Conservation (phyloP, 2,888 invertebrate genomes). For the Dicycla oo region DNA sequence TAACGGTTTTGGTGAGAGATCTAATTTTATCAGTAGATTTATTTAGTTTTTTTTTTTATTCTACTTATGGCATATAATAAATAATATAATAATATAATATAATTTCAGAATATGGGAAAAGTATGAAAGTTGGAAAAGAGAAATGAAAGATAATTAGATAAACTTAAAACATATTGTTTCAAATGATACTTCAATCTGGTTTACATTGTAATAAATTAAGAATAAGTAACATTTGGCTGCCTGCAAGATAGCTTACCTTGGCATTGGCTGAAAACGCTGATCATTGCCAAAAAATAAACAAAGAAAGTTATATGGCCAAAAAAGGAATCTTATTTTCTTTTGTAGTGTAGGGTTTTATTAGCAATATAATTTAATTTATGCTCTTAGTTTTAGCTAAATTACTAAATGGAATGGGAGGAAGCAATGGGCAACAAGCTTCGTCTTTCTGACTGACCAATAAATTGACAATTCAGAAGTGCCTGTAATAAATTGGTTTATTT, state of each 20-base stretch:
- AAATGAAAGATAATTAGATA: background rate
- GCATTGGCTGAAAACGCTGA: background rate
- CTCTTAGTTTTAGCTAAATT: too few relatives aligned
- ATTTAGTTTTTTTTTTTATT: too few relatives aligned
- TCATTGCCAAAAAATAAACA: conserved; percentile 43
- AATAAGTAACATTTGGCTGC: background rate
- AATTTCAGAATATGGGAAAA: background rate
- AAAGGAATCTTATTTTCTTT: conserved; percentile 7
- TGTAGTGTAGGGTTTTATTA: too few relatives aligned
- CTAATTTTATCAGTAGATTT: background rate
- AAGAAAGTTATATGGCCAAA: conserved; percentile 26
- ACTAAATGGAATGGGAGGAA: too few relatives aligned
- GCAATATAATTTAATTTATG: too few relatives aligned
- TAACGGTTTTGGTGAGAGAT: background rate
- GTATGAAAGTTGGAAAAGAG: too few relatives aligned
- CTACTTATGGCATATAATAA: too few relatives aligned
- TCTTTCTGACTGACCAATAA: too few relatives aligned
- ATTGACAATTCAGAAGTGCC: too few relatives aligned
- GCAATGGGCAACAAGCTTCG: too few relatives aligned
- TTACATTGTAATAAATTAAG: background rate
- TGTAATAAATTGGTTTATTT: too few relatives aligned
- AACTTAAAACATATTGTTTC: background rate
- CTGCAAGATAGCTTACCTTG: conserved; percentile 3
- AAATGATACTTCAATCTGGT: background rate
- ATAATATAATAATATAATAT: too few relatives aligned